Evolutionary conservation across 1,140 invertebrate genomes (phyloP).

Genomic region (Bicyclus anynana): DNA sequence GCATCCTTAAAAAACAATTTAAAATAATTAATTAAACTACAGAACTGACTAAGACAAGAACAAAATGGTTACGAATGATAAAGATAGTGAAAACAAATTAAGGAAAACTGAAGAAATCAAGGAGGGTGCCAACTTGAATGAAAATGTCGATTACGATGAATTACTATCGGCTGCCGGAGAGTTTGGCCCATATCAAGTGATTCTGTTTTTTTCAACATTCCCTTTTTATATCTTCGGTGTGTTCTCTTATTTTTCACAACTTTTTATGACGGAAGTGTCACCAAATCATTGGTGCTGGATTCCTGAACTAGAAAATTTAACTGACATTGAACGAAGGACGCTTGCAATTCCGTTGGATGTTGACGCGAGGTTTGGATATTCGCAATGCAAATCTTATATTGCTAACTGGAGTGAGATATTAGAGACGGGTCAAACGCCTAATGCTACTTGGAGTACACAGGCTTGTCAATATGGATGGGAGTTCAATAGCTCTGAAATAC

Average conservation of each 20-base stretch:
- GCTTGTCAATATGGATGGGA: conserved; percentile 79
- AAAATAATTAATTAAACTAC: background rate
- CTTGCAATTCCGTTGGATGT: conserved; percentile 51
- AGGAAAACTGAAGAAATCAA: background rate
- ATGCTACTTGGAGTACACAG: conserved; percentile 46
- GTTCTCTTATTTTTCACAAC: conserved; percentile 82
- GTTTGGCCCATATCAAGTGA: conserved; percentile 81
- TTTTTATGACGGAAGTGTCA: conserved; percentile 80
- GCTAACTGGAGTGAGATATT: conserved; percentile 58
- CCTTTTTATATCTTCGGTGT: conserved; percentile 78
- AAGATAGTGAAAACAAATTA: background rate
- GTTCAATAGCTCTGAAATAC: conserved; percentile 76
- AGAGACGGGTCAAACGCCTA: conserved; percentile 24
- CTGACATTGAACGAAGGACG: conserved; percentile 49
- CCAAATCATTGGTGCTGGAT: conserved; percentile 81
- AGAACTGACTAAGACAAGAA: background rate
- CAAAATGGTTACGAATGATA: background rate
- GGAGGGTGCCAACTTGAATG: conserved; percentile 12
- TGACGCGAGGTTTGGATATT: conserved; percentile 47
- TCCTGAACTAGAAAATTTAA: conserved; percentile 71
- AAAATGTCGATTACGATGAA: conserved; percentile 78
- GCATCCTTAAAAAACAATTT: background rate
- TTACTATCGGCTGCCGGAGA: conserved; percentile 80
- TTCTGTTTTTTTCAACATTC: conserved; percentile 78
- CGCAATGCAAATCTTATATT: conserved; percentile 44